Evolutionary conservation across 2,113 vertebrate species (phyloP), one percentile per base, ranked within the genome.

Genomic region (Gymnobelideus leadbeateri): DNA sequence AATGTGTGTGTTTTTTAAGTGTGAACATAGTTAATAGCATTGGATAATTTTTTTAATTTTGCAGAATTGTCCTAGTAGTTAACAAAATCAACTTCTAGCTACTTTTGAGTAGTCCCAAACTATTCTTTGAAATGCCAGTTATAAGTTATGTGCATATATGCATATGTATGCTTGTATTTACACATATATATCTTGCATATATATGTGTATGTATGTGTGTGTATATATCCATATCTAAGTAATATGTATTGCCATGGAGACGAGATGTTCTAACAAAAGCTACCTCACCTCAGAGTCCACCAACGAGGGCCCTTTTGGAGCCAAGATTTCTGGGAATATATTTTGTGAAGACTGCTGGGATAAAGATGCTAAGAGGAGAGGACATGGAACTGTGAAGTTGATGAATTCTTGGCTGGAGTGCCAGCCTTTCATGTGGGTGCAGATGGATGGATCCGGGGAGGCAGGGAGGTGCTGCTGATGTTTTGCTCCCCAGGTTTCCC

Each of bases 1-100:
- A 92, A 91, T 52, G 52, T 19, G 16, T 52, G 6, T 26, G 6
- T 94, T 94, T 95, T 92, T 94, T 54, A 51, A 51, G 47, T 95
- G 47, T 94, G 46, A 94, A 92, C 55, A 94, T 61, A 95, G 92
- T 53, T 49, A 94, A n/a, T 50, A 21, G 1, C 77, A 51, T 92
- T 84, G 93, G 54, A 57, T 93, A 61, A 89, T 95, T 97, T 96
- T 96, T 96, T 94, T 24, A 11, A 53, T 94, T 91, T 93, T 92
- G 53, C 24, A 91, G 37, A 28, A 91, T 97, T 93, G 94, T 91
- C 31, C 96, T 84, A 90, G 57, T 12, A 52, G 46, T 94, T 89
- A 94, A 91, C 52, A 92, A 95, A 96, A 95, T 89, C 93, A 94
- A 94, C 89, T 50, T 51, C 28, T 47, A 68, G 93, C 52, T 92